Evolutionary conservation across 2,888 invertebrate species (phyloP), one percentile per base, ranked within the genome.

Genomic region (Neria commutata): DNA sequence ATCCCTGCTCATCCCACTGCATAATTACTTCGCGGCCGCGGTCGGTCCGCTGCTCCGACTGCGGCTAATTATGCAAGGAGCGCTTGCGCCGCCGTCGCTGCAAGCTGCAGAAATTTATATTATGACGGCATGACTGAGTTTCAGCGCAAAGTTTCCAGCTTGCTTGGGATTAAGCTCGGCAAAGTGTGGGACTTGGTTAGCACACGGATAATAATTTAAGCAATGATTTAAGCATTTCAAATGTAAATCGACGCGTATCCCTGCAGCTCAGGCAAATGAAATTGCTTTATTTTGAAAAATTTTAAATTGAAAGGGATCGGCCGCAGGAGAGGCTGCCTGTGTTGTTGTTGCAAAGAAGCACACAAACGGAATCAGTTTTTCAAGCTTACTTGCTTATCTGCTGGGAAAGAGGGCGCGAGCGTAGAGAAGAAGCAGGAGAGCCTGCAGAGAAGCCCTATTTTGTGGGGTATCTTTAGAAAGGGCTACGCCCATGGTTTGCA

Each of bases 111-210:
- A 70, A 75, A 72, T 72, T 72, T 72, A n/a, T n/a, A 72, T 72
- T 67, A 73, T 74, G 74, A 72, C 74, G 69, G 70, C 73, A 74
- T 73, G 71, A 71, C 67, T n/a, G n/a, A n/a, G n/a, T n/a, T 72
- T 72, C 42, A 56, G 56, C 54, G 51, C 49, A 52, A 33, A 55
- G 59, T 59, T 59, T 59, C 55, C 51, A 55, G 52, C 46, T 29
- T 42, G 45, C 45, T 34, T n/a, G 33, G 56, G 56, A 56, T 56
- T 56, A 46, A 14, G 23, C n/a, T n/a, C 21, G 33, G 49, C 19
- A 37, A 52, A 23, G 54, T 10, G 25, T 34, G 16, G 24, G 11
- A 24, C 40, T n/a, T n/a, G n/a, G n/a, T 47, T 54, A 62, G 61
- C 62, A 61, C 57, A 61, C 61, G 61, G 61, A 54, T 58, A 58